Evolutionary conservation across 2,888 invertebrate species (phyloP), one percentile per base, ranked within the genome.

Genomic region (Hedychridium roseum): DNA sequence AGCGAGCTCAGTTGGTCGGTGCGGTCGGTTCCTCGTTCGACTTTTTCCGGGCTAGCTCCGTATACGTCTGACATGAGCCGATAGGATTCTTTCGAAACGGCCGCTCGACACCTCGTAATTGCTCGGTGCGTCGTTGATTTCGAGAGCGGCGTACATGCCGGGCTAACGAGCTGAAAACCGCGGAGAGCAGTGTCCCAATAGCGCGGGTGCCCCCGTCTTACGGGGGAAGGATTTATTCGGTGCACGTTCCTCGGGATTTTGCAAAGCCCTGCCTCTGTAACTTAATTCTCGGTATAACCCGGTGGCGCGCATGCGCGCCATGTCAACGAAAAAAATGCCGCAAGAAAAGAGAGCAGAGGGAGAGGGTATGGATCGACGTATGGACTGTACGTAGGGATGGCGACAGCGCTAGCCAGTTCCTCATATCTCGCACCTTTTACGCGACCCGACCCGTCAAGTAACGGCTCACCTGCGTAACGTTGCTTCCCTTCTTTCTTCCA

Each of bases 371-470:
- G 58, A 50, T 55, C 43, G 42, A n/a, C n/a, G n/a, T n/a, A n/a
- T n/a, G n/a, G n/a, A n/a, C n/a, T n/a, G n/a, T n/a, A n/a, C n/a
- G n/a, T n/a, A n/a, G n/a, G n/a, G n/a, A 53, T 40, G 50, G 42
- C 36, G 56, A 38, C 42, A 44, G 46, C 39, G 41, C 34, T 46
- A 66, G 60, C 65, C 54, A 74, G 74, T 74, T 74, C 75, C 75
- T 74, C 74, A 74, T 74, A 73, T 68, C 71, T 71, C 66, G 59
- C 54, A 57, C 73, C 75, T 67, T 73, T 74, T 73, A 65, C 65
- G 66, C 57, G 48, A 55, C 48, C 39, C 43, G 54, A 57, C 54
- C 50, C 50, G 61, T 73, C 70, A 70, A 69, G 71, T 68, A 74
- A 74, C 66, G 54, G 45, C 39, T 43, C n/a, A n/a, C n/a, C 47